These are phyloP conservation scores for Aptenodytes forsteri DNA, from an alignment of 2,113 vertebrate species.

Conservation along the genomic window DNA sequence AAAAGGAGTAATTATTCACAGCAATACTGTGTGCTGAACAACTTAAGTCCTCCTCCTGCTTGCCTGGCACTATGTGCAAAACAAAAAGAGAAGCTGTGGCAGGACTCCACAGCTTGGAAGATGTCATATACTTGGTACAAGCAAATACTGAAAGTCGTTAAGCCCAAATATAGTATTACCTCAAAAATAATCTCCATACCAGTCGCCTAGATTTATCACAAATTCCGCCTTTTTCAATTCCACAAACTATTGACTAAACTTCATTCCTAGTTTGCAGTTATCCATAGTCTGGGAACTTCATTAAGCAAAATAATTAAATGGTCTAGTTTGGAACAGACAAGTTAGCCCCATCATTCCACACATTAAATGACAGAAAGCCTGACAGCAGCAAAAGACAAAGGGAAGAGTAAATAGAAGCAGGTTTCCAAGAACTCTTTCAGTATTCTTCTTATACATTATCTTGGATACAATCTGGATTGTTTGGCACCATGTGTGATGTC, in stretches of 20 bases:
- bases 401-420: background rate
- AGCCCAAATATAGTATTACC: background rate
- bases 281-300: background rate
- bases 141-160: background rate
- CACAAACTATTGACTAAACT: background rate
- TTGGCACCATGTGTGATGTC: background rate
- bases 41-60: background rate
- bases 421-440: background rate
- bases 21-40: background rate
- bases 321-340: background rate
- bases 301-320: background rate
- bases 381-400: background rate
- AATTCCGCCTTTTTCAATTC: background rate
- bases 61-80: background rate
- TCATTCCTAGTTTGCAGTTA: background rate
- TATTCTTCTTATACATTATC: background rate
- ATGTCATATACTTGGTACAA: background rate
- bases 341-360: background rate
- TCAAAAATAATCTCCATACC: background rate
- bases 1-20: background rate
- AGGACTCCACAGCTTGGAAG: background rate
- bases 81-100: background rate
- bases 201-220: background rate
- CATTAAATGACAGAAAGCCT: background rate
- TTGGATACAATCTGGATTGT: background rate